Conservation (phyloP, 2,888 invertebrate genomes). For the Prostheceraeus crozeri region DNA sequence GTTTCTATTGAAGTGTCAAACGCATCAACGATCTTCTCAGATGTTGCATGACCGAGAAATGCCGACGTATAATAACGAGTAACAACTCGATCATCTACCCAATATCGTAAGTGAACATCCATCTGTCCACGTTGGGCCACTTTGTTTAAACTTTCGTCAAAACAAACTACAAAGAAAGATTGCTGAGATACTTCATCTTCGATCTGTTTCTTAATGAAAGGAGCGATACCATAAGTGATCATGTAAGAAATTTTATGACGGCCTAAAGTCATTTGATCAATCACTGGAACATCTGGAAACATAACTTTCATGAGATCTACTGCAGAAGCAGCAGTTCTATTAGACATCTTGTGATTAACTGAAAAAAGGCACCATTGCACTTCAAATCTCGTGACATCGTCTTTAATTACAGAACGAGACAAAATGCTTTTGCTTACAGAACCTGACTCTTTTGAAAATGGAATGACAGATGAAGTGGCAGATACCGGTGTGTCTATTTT, state of each 20-base stretch:
- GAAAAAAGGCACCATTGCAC: constrained; percentile 18
- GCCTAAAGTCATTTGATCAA: constrained; percentile 4
- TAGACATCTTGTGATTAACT: constrained; percentile 10
- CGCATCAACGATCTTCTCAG: not conserved
- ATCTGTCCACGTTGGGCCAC: constrained; percentile 17
- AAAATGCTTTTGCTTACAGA: too few relatives aligned
- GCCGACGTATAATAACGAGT: constrained; percentile 18
- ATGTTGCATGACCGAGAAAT: constrained; percentile 18
- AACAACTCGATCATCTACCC: constrained; percentile 12
- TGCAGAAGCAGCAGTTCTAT: constrained; percentile 25
- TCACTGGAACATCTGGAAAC: constrained; percentile 3
- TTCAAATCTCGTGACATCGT: not conserved
- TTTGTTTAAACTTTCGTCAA: constrained; percentile 16
- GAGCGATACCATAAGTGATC: constrained; percentile 6
- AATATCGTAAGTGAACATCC: constrained; percentile 10
- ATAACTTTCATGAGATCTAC: constrained; percentile 19
- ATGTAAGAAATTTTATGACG: constrained; percentile 7
- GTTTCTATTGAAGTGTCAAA: not conserved
- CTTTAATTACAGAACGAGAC: constrained; percentile 4
- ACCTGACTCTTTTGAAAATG: too few relatives aligned
- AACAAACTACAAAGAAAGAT: constrained; percentile 16
- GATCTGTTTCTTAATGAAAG: constrained; percentile 6
- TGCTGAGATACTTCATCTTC: not conserved
- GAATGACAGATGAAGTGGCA: too few relatives aligned
- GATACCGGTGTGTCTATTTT: too few relatives aligned